Percentiles rank a stretch among this genome's conserved stretches.
Conservation (phyloP, 1,140 invertebrate species). For the Phthorimaea operculella region DNA sequence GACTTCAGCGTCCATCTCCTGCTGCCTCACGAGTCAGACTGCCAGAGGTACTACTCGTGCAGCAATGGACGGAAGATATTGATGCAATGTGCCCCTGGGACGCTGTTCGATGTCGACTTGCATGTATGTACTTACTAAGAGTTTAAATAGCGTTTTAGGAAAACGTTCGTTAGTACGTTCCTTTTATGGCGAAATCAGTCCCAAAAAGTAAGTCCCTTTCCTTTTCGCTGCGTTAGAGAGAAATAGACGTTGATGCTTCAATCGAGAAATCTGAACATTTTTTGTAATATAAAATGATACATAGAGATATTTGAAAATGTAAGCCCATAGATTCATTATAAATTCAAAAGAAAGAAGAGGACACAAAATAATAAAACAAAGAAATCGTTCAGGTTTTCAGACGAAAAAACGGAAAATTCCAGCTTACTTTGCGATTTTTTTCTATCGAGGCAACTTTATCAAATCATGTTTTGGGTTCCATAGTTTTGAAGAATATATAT, state of each 20-base stretch:
- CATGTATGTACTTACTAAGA: slow-evolving; percentile 28
- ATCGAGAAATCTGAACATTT: no score
- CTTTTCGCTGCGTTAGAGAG: no score
- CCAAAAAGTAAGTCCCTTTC: no score
- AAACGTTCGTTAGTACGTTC: neutral
- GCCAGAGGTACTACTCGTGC: slow-evolving; percentile 54
- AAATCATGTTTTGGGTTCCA: no score
- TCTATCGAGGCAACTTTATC: no score
- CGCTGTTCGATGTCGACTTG: slow-evolving; percentile 22
- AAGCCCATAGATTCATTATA: no score
- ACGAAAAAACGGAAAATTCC: no score
- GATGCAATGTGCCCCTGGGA: slow-evolving; percentile 17
- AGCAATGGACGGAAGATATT: slow-evolving; percentile 23
- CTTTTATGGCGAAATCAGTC: slow-evolving; percentile 12
- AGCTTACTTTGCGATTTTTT: no score
- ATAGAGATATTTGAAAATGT: no score
- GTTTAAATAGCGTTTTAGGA: neutral
- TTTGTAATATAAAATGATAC: no score
- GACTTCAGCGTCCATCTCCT: slow-evolving; percentile 27
- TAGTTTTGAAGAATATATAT: no score
- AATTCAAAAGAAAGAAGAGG: neutral
- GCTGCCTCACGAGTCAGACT: slow-evolving; percentile 61
- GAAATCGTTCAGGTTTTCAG: neutral
- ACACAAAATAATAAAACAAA: neutral
- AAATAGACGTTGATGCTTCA: no score